Conservation (phyloP, 2,888 invertebrate genomes). For the Lamproptera curius region DNA sequence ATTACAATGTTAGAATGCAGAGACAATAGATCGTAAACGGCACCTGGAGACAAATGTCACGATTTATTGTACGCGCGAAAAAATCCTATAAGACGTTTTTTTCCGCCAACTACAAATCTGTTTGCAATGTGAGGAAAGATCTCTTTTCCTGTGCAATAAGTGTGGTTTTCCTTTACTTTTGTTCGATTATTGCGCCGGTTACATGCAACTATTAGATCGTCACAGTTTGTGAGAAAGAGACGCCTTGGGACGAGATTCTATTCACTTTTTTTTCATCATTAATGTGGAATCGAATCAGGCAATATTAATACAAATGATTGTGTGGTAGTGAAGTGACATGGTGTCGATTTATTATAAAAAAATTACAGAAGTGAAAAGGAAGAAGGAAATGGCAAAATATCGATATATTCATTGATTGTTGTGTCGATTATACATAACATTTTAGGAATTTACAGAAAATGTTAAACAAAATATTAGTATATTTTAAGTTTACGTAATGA, state of each 20-base stretch:
- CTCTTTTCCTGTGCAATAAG: constrained; percentile 7
- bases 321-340: constrained; percentile 38
- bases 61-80: constrained; percentile 58
- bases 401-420: no score
- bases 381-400: no score
- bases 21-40: constrained; percentile 62
- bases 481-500: no score
- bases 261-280: constrained; percentile 50
- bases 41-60: constrained; percentile 63
- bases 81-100: constrained; percentile 32
- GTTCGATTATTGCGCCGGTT: constrained; percentile 22
- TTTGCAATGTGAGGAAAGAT: no score
- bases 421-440: no score
- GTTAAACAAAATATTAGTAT: no score
- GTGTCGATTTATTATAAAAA: no score
- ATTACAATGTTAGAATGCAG: constrained; percentile 27
- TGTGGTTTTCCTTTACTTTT: constrained; percentile 6
- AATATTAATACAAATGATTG: constrained; percentile 31
- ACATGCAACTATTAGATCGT: constrained; percentile 36
- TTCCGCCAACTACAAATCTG: no score
- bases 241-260: constrained; percentile 40
- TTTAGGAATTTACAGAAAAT: no score
- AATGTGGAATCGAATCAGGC: constrained; percentile 60
- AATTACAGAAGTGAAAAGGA: no score
- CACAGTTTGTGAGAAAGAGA: constrained; percentile 38